Evolutionary conservation across 2,888 invertebrate genomes (phyloP), one percentile per base, ranked within the genome.

Genomic region (Chrysolina haemoptera): DNA sequence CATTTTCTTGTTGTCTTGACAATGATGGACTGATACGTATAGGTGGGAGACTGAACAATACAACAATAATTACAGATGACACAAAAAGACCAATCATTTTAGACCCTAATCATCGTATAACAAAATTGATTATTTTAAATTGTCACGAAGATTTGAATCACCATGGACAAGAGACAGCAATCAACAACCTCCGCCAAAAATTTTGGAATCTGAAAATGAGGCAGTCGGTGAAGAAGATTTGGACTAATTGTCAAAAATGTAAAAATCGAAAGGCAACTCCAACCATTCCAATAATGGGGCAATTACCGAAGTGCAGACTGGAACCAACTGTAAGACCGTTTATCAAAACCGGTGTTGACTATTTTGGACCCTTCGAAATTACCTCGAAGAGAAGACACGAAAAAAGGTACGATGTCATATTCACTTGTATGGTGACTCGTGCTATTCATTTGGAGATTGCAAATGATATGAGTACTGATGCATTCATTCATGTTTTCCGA

Each of bases 81-180:
- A 43, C 14, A 8, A 43, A 43, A 43, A 43, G 43, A 8, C 43
- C 43, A 1, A 62, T 62, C n/a, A 35, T 62, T 35, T 35, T 62
- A 14, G 62, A 62, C 14, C 62, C 35, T 14, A 12, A 35, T n/a
- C 35, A 62, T 35, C 27, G 35, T 12, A 62, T 62, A 10, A 62
- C 62, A 2, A 62, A 62, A 35, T 18, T 62, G 14, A 9, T 35
- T 1, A 62, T 62, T 4, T 1, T 35, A 12, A 18, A 73, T 50
- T 74, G 59, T 62, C n/a, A 68, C 16, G 48, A n/a, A n/a, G 43
- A 43, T 12, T 43, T 43, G 43, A 43, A 43, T 8, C 43, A 43
- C 6, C 43, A 43, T 43, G 8, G 43, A 43, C 2, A 43, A 43
- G 43, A 43, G 2, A 43, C 14, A 8, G 43, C 43, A 43, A 8